Evolutionary conservation across 1,140 invertebrate species (phyloP).

Genomic region (Diploscapter pachys): DNA sequence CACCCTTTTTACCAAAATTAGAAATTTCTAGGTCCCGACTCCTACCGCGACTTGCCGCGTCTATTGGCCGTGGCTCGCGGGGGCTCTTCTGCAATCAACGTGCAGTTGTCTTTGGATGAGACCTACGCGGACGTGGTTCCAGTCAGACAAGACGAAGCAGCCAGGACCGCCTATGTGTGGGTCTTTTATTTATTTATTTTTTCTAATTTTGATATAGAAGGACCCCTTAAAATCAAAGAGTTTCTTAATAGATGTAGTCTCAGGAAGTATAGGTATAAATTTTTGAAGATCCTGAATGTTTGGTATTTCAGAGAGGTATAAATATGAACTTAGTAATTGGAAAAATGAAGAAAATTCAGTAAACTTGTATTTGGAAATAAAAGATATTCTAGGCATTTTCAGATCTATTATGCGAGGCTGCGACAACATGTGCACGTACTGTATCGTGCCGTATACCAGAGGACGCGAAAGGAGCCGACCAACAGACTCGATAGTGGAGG

Average conservation of each 20-base stretch:
- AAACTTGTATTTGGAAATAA: background rate
- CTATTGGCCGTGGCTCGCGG: slow-evolving; percentile 74
- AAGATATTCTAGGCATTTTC: slow-evolving; percentile 39
- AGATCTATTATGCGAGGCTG: slow-evolving; percentile 94
- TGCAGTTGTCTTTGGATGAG: slow-evolving; percentile 87
- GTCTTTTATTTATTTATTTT: slow-evolving; percentile 46
- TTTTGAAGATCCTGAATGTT: too few relatives aligned
- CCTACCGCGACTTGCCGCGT: slow-evolving; percentile 86
- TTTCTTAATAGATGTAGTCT: too few relatives aligned
- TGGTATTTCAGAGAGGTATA: too few relatives aligned
- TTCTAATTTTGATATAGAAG: background rate
- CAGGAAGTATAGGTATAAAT: too few relatives aligned
- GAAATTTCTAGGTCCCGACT: slow-evolving; percentile 74
- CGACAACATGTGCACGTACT: slow-evolving; percentile 96
- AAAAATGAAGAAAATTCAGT: too few relatives aligned
- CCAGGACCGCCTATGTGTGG: slow-evolving; percentile 81
- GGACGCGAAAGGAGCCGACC: slow-evolving; percentile 85
- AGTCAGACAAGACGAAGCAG: slow-evolving; percentile 75
- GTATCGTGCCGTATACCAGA: slow-evolving; percentile 87
- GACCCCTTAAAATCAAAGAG: background rate
- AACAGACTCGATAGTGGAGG: slow-evolving; percentile 77
- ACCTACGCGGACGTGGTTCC: slow-evolving; percentile 93
- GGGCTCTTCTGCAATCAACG: slow-evolving; percentile 83
- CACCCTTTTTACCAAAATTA: background rate
- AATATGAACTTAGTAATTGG: too few relatives aligned